These are phyloP conservation scores for Eremophila alpestris DNA, from an alignment of 2,797 vertebrate genomes.

Conservation along the genomic window DNA sequence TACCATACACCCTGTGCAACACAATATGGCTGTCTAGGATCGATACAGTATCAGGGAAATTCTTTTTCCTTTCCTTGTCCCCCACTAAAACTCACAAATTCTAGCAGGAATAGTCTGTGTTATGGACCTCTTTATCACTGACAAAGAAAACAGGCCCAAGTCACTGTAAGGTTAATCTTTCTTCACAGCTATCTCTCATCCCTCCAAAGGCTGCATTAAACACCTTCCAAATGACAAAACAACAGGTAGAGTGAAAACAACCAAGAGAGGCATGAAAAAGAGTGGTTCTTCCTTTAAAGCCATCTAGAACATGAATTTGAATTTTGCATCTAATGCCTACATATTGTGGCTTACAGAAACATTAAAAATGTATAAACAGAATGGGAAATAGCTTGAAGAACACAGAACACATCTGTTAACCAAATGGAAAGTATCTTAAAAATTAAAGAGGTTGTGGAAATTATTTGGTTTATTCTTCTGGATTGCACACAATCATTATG, in stretches of 20 bases:
- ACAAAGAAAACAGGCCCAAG: not conserved
- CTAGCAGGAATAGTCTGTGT: not conserved
- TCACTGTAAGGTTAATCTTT: not conserved
- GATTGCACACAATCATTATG: not conserved
- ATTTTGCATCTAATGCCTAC: not conserved
- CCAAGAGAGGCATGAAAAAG: not conserved
- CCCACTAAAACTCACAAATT: not conserved
- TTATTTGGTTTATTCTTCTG: slow-evolving; percentile 15
- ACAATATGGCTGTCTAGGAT: not conserved
- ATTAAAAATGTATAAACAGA: slow-evolving; percentile 53
- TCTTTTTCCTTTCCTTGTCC: not conserved
- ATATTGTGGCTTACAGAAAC: slow-evolving; percentile 26
- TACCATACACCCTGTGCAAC: not conserved
- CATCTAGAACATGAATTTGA: not conserved
- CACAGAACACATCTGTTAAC: slow-evolving; percentile 40
- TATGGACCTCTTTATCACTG: not conserved
- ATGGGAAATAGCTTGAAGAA: slow-evolving; percentile 34
- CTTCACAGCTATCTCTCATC: not conserved
- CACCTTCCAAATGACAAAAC: not conserved
- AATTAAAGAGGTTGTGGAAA: slow-evolving; percentile 44
- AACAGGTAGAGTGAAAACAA: not conserved
- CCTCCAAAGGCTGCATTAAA: not conserved
- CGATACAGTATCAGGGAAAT: not conserved
- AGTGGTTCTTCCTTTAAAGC: not conserved
- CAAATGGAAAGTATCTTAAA: slow-evolving; percentile 56